Conservation (phyloP, 2,797 vertebrate genomes). For the Stomatorhinus walkeri region DNA sequence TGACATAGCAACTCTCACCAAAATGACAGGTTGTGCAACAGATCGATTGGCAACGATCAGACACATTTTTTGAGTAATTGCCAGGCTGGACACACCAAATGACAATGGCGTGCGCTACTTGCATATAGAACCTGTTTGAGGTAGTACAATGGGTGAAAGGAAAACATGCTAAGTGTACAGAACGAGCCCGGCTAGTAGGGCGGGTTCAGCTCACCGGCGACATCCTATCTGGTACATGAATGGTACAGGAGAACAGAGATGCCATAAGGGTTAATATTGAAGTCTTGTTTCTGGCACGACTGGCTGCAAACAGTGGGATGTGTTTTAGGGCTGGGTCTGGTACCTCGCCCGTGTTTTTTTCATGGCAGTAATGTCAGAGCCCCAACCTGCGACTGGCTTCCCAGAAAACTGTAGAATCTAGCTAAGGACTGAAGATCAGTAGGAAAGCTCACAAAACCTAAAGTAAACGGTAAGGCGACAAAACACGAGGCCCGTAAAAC, state of each 20-base stretch:
- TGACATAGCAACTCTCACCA: not conserved
- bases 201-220: not conserved
- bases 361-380: not conserved
- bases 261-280: constrained; percentile 1
- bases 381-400: not conserved
- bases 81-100: not conserved
- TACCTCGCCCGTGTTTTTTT: not conserved
- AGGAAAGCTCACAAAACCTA: not conserved
- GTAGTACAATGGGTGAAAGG: not conserved
- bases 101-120: not conserved
- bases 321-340: not conserved
- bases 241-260: not conserved
- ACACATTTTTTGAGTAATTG: not conserved
- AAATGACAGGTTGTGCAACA: not conserved
- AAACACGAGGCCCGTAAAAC: not conserved
- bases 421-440: not conserved
- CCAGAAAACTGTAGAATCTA: not conserved
- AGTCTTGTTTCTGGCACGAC: not conserved
- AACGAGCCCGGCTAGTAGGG: not conserved
- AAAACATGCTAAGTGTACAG: not conserved
- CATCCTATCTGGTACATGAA: not conserved
- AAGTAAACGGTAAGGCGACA: not conserved
- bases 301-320: not conserved
- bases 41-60: not conserved
- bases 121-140: not conserved